Conservation (phyloP, 2,797 vertebrate species). For the Telmatherina bonti region DNA sequence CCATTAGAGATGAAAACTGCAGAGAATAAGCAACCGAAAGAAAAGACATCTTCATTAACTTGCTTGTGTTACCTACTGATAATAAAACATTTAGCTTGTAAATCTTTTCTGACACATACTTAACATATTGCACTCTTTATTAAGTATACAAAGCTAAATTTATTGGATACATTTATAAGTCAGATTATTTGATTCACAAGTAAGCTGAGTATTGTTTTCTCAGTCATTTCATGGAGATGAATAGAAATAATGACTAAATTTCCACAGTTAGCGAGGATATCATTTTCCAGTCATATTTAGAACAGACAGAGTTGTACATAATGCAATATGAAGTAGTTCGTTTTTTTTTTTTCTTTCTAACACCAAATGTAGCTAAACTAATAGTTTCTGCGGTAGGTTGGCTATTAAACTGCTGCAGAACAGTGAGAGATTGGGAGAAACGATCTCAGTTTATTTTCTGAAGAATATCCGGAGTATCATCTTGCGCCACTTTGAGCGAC, state of each 20-base stretch:
- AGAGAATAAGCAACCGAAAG: background rate
- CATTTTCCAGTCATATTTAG: background rate
- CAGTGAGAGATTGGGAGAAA: no score
- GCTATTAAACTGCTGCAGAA: no score
- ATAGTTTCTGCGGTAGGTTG: no score
- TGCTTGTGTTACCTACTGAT: background rate
- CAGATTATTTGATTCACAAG: background rate
- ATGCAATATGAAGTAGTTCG: background rate
- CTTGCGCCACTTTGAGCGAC: no score
- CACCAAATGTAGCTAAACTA: no score
- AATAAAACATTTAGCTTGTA: background rate
- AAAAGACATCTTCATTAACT: background rate
- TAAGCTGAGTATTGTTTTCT: background rate
- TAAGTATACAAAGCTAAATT: background rate
- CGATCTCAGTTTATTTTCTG: no score
- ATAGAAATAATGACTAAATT: no score
- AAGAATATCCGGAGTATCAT: no score
- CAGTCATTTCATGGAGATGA: background rate
- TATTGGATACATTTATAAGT: background rate
- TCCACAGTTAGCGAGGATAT: no score
- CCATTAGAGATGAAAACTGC: no score
- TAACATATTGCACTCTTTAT: no score
- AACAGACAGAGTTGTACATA: background rate
- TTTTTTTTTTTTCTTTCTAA: background rate
- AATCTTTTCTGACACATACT: background rate